Base-by-base conservation (phyloP, 2,113 vertebrate genomes). In the Asarcornis scutulata region DNA sequence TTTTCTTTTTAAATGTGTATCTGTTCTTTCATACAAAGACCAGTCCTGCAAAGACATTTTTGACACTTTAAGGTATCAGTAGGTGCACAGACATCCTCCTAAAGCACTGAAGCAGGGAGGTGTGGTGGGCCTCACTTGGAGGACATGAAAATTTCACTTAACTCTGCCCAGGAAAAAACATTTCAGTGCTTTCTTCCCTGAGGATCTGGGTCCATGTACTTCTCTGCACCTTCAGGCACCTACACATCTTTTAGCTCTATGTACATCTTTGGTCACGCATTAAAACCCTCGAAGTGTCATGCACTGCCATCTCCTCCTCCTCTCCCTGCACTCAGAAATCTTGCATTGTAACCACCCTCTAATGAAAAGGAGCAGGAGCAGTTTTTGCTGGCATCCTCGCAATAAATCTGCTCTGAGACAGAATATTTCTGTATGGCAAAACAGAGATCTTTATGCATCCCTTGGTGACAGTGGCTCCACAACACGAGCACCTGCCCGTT, bases 401-500 rank as follows among this genome's bases (percentile, higher is more conserved):
- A 67, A 36, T 58, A 58, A 86, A 69, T 75, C 46, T 73, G 36
- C 75, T 83, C 46, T 11, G 38, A 78, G 56, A 56, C 4, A 68
- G 46, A 13, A 48, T 58, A 27, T 76, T 84, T 63, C 58, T 60
- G 2, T 22, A 52, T 25, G 53, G 66, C 52, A 75, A 78, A 83
- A 7, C 21, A 14, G 76, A 64, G 52, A 44, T 79, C 18, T 36
- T 34, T 31, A 0, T 21, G 36, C 66, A 52, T 75, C 44, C 53
- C 60, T 92, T n/a, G 5, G 74, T 55, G 86, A 63, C 36, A 44
- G 60, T n/a, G 31, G 27, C 26, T 27, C 81, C 1, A 2, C 23
- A 7, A 0, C 36, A 8, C 0, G 0, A 62, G 46, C 38, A n/a
- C 38, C 48, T 84, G 71, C 46, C 74, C 79, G 4, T 68, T 0